Conservation (phyloP, 2,113 vertebrate genomes). For the Lanius collurio region DNA sequence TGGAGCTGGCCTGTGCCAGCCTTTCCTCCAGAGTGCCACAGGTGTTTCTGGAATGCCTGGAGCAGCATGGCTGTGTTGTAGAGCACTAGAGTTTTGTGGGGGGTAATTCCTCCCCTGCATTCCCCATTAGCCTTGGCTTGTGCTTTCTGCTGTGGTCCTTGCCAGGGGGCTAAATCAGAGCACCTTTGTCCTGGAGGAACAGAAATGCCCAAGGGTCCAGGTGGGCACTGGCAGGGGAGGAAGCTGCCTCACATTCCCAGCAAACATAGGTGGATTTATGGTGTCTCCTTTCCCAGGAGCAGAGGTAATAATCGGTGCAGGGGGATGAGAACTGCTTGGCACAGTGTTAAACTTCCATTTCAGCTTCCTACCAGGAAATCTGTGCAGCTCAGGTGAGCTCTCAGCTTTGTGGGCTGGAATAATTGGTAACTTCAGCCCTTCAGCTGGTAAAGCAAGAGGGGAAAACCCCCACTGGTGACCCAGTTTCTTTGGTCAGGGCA, state of each 20-base stretch:
- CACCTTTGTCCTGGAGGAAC: neutral
- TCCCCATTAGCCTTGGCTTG: neutral
- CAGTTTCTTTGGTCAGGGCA: neutral
- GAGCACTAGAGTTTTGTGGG: neutral
- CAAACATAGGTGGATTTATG: slow-evolving; percentile 46
- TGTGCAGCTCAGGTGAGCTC: slow-evolving; percentile 69
- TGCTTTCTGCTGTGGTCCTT: neutral
- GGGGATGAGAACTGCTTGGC: slow-evolving; percentile 67
- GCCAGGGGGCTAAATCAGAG: neutral
- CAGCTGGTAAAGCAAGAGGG: neutral
- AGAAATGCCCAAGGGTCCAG: neutral
- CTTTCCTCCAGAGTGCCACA: neutral
- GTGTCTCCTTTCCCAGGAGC: slow-evolving; percentile 71
- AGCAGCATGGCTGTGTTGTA: rapidly evolving
- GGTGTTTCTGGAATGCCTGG: neutral
- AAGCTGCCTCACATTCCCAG: neutral
- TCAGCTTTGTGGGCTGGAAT: slow-evolving; percentile 14
- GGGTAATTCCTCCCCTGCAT: neutral
- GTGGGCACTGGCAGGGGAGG: neutral
- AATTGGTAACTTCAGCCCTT: neutral
- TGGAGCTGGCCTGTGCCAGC: neutral
- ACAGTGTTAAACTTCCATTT: slow-evolving; percentile 68
- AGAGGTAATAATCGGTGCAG: slow-evolving; percentile 74
- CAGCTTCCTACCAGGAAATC: slow-evolving; percentile 66
- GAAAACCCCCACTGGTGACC: neutral